Evolutionary conservation across 2,797 vertebrate species (phyloP).

Genomic region (Phataginus tricuspis): DNA sequence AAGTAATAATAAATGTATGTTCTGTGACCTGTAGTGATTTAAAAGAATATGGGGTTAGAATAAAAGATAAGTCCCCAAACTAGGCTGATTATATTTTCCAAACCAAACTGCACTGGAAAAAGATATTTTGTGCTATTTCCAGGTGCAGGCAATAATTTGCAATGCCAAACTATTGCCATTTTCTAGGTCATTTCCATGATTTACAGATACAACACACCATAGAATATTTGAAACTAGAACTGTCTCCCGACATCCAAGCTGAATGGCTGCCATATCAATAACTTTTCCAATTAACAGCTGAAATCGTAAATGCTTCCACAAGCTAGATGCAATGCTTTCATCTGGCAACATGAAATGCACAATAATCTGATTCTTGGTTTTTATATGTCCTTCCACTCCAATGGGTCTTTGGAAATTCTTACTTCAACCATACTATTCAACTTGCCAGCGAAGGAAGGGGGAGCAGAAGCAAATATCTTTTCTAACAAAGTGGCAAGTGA

Average conservation of each 20-base stretch:
- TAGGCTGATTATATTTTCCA: slow-evolving; percentile 8
- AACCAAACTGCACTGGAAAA: slow-evolving; percentile 21
- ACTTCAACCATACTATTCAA: background rate
- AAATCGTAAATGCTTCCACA: background rate
- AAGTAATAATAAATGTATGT: background rate
- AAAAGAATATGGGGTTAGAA: background rate
- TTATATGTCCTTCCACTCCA: background rate
- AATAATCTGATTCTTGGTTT: background rate
- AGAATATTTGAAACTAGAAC: slow-evolving; percentile 53
- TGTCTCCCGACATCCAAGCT: background rate
- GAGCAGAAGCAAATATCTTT: background rate
- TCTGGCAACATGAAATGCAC: background rate
- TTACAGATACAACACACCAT: slow-evolving; percentile 43
- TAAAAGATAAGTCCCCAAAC: background rate
- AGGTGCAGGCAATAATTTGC: slow-evolving; percentile 65
- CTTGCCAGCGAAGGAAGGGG: background rate
- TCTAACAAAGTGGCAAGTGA: background rate
- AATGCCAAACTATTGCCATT: slow-evolving; percentile 52
- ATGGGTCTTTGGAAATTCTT: slow-evolving; percentile 45
- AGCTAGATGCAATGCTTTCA: background rate
- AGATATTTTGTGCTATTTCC: slow-evolving; percentile 31
- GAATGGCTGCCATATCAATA: slow-evolving; percentile 8
- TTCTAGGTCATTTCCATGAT: slow-evolving; percentile 55
- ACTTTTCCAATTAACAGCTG: slow-evolving; percentile 53
- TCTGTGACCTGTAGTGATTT: background rate